phyloP scores from a whole-genome alignment of 2,888 invertebrate species.

The Xestia rhomboidea region DNA sequence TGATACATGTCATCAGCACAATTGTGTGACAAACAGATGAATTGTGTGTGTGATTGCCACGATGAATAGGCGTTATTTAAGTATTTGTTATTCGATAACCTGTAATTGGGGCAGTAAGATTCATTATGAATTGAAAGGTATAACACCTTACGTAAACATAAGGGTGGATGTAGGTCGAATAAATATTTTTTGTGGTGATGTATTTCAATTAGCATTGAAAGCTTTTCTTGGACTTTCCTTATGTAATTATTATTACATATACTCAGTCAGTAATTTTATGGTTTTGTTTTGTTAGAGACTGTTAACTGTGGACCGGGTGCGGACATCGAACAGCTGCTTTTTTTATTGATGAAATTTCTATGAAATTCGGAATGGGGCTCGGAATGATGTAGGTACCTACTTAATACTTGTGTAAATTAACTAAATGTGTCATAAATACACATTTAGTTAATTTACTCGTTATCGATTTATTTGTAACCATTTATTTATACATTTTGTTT shows the following conservation, averaged over 20 bases:
- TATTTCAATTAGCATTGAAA: slow-evolving; percentile 11
- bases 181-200: slow-evolving; percentile 15
- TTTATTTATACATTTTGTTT: too few relatives aligned
- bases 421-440: too few relatives aligned
- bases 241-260: background rate
- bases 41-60: slow-evolving; percentile 24
- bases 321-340: too few relatives aligned
- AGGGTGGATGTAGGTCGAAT: background rate
- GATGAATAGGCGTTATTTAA: slow-evolving; percentile 14
- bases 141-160: background rate
- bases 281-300: background rate
- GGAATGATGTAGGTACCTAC: too few relatives aligned
- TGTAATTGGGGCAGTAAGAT: slow-evolving; percentile 44
- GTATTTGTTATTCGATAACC: slow-evolving; percentile 36
- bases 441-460: too few relatives aligned
- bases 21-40: slow-evolving; percentile 34
- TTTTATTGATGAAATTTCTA: too few relatives aligned
- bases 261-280: background rate
- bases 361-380: too few relatives aligned
- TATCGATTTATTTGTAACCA: too few relatives aligned
- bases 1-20: slow-evolving; percentile 26
- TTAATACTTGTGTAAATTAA: too few relatives aligned
- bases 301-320: background rate
- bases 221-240: background rate
- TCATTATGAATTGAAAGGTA: slow-evolving; percentile 10